Evolutionary conservation across 2,797 vertebrate species (phyloP), one percentile per base, ranked within the genome.

Genomic region (Picus viridis): DNA sequence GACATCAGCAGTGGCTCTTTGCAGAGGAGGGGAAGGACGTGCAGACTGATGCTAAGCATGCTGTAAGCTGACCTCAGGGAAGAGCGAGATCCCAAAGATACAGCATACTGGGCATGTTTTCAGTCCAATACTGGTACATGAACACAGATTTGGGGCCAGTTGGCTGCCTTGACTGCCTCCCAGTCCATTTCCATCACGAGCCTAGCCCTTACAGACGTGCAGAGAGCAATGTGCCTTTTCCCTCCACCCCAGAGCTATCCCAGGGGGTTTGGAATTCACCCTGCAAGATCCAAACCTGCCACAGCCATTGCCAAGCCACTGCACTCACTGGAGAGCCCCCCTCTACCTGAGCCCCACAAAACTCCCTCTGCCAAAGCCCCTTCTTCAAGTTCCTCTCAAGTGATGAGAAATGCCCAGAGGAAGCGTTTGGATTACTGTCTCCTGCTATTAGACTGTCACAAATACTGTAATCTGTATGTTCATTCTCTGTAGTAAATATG

Each of bases 401-500:
- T 3, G 23, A 57, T 0, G 12, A 85, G 90, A 89, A 88, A 86
- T 63, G 51, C 68, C 83, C 86, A 51, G 49, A 81, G 69, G 61
- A 88, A 88, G 58, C 12, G 0, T 51, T 83, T 75, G 2, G 32
- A 82, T 90, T 72, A 67, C 62, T n/a, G 16, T 87, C 83, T 65
- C 27, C 58, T 87, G 86, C 69, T 81, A 92, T 92, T 72, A 89
- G 94, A 69, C 57, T 16, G 12, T 59, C 8, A 19, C 72, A 86
- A 83, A 92, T 57, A 78, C 62, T 27, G 3, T 54, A 83, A 93
- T 91, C 86, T 96, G 57, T 67, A 43, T 86, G 91, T 94, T 97
- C 92, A 77, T 75, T 76, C 94, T 68, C 47, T 79, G 71, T n/a
- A 88, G 94, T 86, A 95, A 97, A 95, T 91, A 94, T 75, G 53